Evolutionary conservation across 2,113 vertebrate genomes (phyloP), one percentile per base, ranked within the genome.

Genomic region (Scomber japonicus): DNA sequence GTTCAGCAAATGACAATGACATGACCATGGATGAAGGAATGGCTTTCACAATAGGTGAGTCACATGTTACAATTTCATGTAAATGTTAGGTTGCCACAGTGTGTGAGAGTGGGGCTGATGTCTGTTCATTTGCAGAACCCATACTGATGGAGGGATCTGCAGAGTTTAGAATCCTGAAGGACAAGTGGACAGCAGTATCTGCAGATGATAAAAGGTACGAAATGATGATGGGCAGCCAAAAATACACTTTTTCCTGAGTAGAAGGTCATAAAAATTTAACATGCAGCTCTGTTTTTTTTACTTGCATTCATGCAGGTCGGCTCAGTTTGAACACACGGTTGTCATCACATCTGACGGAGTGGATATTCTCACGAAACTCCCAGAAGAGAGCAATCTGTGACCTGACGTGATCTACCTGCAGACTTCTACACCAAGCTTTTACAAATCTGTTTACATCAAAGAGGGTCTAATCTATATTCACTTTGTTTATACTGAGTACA

Each of bases 301-400:
- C 63, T 49, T 48, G 17, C 72, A 21, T 83, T 45, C 30, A 0
- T 94, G 84, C 94, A 99, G 98, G 92, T 97, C 97, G 0, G 98
- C 97, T n/a, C 97, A 98, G 91, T 99, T 98, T 83, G 98, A 99
- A 79, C 98, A 99, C 89, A 98, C 97, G 0, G 80, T 99, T 71
- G 94, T 97, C 75, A 95, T 99, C 91, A 97, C 96, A 11, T 92
- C 96, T 10, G 70, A 94, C n/a, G 97, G 97, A 53, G 96, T 94
- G 74, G 95, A 99, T 86, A 94, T 99, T 92, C 95, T 99, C 63
- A 98, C 97, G 78, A 94, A 95, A 91, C 89, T 97, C 60, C 87
- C 92, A 27, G 94, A 96, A 45, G 97, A 99, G 84, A 79, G 81
- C 86, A 87, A 88, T 83, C 65, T 78, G 53, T 70, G 81, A 89